Evolutionary conservation across 2,888 invertebrate species (phyloP).

Genomic region (Oscheius sp.): DNA sequence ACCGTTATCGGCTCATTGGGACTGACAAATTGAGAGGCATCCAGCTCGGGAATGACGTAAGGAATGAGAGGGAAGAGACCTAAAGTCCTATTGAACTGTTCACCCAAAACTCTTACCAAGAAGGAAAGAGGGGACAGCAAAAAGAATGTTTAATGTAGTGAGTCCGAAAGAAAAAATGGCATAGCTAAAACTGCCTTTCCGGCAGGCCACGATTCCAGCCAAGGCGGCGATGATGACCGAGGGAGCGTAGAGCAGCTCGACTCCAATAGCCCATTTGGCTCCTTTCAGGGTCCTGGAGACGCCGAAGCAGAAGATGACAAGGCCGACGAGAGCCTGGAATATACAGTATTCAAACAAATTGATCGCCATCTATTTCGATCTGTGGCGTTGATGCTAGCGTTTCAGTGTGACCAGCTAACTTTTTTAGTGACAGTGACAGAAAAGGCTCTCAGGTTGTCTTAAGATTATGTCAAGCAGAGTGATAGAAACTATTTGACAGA

Average conservation of each 20-base stretch:
- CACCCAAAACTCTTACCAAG: conserved; percentile 17
- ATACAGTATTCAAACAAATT: neutral
- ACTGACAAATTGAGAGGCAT: conserved; percentile 19
- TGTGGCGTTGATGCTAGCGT: no score
- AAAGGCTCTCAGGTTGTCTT: no score
- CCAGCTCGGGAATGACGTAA: conserved; percentile 30
- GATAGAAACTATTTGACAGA: no score
- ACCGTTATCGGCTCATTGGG: conserved; percentile 23
- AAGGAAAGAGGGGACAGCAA: conserved; percentile 32
- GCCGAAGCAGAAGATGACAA: conserved; percentile 40
- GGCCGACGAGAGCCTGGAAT: conserved; percentile 30
- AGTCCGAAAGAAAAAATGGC: conserved; percentile 21
- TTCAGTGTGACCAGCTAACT: no score
- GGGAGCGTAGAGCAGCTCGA: conserved; percentile 40
- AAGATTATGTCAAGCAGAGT: no score
- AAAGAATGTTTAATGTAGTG: conserved; percentile 33
- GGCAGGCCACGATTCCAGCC: conserved; percentile 26
- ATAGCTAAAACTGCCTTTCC: conserved; percentile 15
- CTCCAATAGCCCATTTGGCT: conserved; percentile 45
- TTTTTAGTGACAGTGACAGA: no score
- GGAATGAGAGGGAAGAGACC: conserved; percentile 38
- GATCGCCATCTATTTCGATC: no score
- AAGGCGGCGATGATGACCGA: conserved; percentile 40
- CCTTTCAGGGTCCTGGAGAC: conserved; percentile 38
- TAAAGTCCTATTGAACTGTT: neutral